Conservation (phyloP, 2,113 vertebrate genomes). For the Podiceps cristatus region DNA sequence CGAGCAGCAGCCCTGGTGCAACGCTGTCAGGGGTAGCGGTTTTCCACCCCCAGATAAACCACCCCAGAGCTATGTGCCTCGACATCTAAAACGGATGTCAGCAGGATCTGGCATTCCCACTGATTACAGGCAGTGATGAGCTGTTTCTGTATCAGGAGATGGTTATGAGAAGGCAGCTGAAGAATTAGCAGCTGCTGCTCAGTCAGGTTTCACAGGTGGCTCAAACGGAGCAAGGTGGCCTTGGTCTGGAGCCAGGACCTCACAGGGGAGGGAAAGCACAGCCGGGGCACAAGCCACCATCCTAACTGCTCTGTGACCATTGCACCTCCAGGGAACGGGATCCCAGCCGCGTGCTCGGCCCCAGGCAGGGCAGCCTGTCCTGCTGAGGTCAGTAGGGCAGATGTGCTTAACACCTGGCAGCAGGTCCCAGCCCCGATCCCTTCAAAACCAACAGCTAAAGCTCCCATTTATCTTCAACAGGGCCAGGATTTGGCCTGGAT, state of each 20-base stretch:
- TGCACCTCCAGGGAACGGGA: background rate
- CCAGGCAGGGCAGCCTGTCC: background rate
- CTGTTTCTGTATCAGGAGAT: background rate
- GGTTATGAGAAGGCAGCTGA: background rate
- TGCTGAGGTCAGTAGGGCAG: background rate
- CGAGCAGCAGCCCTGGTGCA: background rate
- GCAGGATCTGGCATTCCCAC: background rate
- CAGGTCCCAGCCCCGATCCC: background rate
- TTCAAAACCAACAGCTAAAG: background rate
- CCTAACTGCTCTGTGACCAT: background rate
- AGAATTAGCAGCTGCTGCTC: background rate
- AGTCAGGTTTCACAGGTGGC: rapidly evolving
- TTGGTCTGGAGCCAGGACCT: background rate
- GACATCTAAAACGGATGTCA: background rate
- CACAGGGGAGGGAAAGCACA: background rate
- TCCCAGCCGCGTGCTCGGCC: background rate
- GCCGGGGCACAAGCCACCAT: background rate
- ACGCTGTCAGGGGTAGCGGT: background rate
- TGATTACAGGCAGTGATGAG: background rate
- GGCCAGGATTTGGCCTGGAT: background rate
- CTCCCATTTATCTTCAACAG: background rate
- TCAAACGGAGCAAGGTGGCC: background rate
- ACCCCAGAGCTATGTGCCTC: background rate
- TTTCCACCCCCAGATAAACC: background rate
- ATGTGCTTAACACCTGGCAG: background rate